Percentiles rank a stretch among this genome's conserved stretches.
Conservation (phyloP, 2,113 vertebrate genomes). For the Plestiodon gilberti region DNA sequence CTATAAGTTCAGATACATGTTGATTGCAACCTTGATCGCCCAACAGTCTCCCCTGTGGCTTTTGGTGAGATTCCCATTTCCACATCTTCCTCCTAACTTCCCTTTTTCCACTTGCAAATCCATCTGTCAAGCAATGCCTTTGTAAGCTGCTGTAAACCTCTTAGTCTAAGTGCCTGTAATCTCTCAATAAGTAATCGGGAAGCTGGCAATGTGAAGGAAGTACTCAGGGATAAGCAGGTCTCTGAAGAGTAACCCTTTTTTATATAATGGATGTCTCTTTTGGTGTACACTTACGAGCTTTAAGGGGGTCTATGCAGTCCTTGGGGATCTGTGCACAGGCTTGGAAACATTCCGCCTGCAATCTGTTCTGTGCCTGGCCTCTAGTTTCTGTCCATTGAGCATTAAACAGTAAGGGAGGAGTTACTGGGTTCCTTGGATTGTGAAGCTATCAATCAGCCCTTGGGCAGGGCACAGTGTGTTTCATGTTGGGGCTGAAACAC, state of each 20-base stretch:
- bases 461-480: background rate
- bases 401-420: background rate
- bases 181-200: background rate
- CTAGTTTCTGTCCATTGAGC: background rate
- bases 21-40: background rate
- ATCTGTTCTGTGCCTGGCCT: background rate
- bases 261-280: background rate
- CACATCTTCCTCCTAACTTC: background rate
- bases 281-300: background rate
- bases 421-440: background rate
- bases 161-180: slow-evolving; percentile 8
- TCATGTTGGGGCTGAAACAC: background rate
- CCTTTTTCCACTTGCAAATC: background rate
- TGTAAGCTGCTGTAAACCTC: background rate
- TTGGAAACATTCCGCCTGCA: background rate
- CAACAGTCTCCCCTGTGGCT: background rate
- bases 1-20: background rate
- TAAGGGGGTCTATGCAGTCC: background rate
- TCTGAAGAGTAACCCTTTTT: background rate
- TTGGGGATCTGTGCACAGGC: background rate
- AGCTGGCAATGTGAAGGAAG: background rate
- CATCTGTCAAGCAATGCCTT: background rate
- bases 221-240: background rate
- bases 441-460: background rate
- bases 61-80: too few relatives aligned